phyloP scores from a whole-genome alignment of 1,140 invertebrate species.

The Neoseiulus cucumeris region DNA sequence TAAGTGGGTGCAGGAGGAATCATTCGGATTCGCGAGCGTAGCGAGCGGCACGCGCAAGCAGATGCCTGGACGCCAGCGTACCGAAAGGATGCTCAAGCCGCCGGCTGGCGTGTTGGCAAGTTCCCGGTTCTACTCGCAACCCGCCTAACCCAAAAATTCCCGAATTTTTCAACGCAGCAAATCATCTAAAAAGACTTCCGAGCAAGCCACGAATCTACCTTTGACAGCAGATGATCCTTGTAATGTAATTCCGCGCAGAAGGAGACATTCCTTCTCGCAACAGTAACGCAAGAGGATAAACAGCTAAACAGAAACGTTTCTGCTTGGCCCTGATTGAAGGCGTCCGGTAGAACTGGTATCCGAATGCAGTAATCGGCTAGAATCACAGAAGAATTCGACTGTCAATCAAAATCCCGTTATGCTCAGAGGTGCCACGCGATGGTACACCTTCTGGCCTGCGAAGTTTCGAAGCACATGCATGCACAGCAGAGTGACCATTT shows the following conservation, averaged over 20 bases:
- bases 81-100: no score
- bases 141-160: neutral
- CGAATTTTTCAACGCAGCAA: neutral
- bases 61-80: no score
- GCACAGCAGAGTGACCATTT: neutral
- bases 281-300: neutral
- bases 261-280: neutral
- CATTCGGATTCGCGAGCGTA: neutral
- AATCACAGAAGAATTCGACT: neutral
- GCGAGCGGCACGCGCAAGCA: no score
- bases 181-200: neutral
- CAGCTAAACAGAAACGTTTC: neutral
- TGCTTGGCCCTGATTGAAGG: neutral
- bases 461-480: neutral
- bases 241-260: conserved; percentile 2
- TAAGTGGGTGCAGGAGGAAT: neutral
- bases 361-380: neutral
- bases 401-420: neutral
- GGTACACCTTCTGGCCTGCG: neutral
- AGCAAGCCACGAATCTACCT: neutral
- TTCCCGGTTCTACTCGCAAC: no score
- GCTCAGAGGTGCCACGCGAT: no score
- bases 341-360: neutral
- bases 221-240: neutral
- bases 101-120: no score